Evolutionary conservation across 2,113 vertebrate species (phyloP).

Genomic region (Acanthochromis polyacanthus): DNA sequence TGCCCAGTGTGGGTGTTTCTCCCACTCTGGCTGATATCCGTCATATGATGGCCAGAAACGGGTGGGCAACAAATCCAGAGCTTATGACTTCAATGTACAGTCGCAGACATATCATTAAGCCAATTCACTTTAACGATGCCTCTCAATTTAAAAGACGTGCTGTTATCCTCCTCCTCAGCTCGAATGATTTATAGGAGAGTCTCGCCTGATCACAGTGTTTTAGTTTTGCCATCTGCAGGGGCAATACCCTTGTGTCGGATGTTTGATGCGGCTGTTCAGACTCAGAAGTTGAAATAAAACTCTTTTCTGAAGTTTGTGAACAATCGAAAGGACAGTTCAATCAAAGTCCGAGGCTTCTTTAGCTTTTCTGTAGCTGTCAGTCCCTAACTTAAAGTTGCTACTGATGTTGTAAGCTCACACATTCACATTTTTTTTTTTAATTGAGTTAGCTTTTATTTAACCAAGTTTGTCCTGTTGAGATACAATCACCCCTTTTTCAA

Average conservation of each 20-base stretch:
- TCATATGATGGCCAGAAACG: constrained; percentile 43
- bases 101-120: constrained; percentile 72
- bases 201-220: constrained; percentile 71
- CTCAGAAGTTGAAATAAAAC: constrained; percentile 36
- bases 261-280: constrained; percentile 39
- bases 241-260: constrained; percentile 53
- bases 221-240: constrained; percentile 47
- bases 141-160: constrained; percentile 56
- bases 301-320: constrained; percentile 19
- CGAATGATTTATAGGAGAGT: constrained; percentile 66
- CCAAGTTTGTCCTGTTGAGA: too few species aligned
- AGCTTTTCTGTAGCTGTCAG: not conserved
- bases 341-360: not conserved
- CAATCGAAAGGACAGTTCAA: constrained; percentile 7
- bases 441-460: too few species aligned
- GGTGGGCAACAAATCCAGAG: constrained; percentile 66
- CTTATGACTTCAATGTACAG: constrained; percentile 60
- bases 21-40: constrained; percentile 46
- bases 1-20: constrained; percentile 24
- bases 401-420: not conserved
- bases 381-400: not conserved
- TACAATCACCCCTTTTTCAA: too few species aligned
- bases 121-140: constrained; percentile 72
- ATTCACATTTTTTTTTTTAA: not conserved
- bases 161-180: constrained; percentile 61